Evolutionary conservation across 2,888 invertebrate genomes (phyloP).

Genomic region (Standfussiana lucernea): DNA sequence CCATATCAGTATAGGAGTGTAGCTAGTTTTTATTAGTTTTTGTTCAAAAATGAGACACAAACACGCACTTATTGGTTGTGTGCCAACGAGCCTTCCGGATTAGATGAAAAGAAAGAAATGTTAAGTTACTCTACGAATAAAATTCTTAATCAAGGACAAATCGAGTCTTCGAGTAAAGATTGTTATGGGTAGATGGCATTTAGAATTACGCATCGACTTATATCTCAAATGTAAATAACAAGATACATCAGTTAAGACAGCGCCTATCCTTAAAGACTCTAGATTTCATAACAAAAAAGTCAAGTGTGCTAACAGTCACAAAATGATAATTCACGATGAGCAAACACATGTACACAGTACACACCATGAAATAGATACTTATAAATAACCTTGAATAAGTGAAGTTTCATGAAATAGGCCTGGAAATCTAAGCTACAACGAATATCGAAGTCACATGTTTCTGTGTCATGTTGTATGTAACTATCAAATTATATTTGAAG

Average conservation of each 20-base stretch:
- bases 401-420: background rate
- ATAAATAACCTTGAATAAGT: constrained; percentile 4
- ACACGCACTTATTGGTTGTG: constrained; percentile 42
- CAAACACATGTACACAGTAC: constrained; percentile 19
- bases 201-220: background rate
- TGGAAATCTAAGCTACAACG: background rate
- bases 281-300: constrained; percentile 17
- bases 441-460: background rate
- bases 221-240: background rate
- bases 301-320: constrained; percentile 19
- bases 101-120: background rate
- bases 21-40: constrained; percentile 53
- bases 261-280: constrained; percentile 6
- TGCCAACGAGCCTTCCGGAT: background rate
- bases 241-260: constrained; percentile 6
- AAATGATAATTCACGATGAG: constrained; percentile 51
- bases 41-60: constrained; percentile 25
- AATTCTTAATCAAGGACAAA: background rate
- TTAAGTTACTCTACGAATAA: background rate
- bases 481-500: no score
- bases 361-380: background rate
- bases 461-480: no score
- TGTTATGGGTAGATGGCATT: background rate
- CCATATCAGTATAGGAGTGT: constrained; percentile 51
- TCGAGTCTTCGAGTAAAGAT: no score